Evolutionary conservation across 1,140 invertebrate genomes (phyloP).

Genomic region (Melanaphis sacchari): DNA sequence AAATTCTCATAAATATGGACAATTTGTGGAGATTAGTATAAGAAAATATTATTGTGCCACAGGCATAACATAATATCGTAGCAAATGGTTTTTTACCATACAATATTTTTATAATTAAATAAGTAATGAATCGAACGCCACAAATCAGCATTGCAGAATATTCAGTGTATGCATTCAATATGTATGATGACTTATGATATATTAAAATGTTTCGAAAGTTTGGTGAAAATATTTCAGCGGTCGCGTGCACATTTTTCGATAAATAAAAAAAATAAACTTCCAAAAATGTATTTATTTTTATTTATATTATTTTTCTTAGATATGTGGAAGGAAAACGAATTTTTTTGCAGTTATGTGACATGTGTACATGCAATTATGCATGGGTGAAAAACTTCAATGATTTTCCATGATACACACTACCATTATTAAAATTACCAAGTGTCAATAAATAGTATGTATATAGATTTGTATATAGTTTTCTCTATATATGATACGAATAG

Average conservation of each 20-base stretch:
- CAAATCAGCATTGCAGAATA: not conserved
- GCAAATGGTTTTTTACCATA: no score
- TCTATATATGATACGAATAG: no score
- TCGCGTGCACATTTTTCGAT: no score
- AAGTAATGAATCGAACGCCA: no score
- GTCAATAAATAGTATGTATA: not conserved
- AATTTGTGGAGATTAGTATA: not conserved
- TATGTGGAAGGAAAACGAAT: not conserved
- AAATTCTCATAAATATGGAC: not conserved
- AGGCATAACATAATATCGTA: no score
- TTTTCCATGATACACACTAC: not conserved
- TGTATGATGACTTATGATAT: not conserved
- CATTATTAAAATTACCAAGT: constrained; percentile 2
- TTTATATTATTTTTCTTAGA: not conserved
- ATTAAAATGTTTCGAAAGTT: not conserved
- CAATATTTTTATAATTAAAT: not conserved
- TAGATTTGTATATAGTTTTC: not conserved
- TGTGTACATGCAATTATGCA: not conserved
- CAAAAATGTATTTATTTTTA: not conserved
- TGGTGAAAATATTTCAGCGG: no score
- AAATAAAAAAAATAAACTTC: not conserved
- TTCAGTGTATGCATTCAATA: not conserved
- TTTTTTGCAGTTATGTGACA: not conserved
- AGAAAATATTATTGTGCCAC: no score
- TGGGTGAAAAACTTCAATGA: not conserved